Evolutionary conservation across 2,797 vertebrate genomes (phyloP).

Genomic region (Monodelphis domestica): DNA sequence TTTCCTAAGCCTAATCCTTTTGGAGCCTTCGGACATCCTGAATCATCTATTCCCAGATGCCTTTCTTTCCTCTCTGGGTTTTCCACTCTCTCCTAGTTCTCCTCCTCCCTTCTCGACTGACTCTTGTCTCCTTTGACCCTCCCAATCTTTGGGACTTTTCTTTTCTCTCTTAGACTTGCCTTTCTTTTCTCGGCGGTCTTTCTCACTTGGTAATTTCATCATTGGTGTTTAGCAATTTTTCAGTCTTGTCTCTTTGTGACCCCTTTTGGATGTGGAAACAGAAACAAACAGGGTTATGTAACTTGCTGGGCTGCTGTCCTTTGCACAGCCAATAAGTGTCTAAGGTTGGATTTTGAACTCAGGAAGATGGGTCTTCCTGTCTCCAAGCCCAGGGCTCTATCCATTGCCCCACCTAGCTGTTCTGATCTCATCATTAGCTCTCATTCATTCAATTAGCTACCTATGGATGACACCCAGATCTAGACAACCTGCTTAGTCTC

Average conservation of each 20-base stretch:
- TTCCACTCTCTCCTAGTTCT: background rate
- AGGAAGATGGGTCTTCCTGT: no score
- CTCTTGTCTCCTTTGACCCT: background rate
- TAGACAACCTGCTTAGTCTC: background rate
- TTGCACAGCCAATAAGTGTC: no score
- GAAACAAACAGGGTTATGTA: no score
- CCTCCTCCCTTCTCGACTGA: background rate
- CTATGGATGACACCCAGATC: background rate
- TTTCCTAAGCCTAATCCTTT: background rate
- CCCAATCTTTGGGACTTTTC: no score
- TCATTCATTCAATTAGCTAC: background rate
- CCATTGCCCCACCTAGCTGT: no score
- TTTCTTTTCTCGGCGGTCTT: background rate
- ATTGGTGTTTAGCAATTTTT: no score
- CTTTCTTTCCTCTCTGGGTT: background rate
- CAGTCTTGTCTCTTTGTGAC: no score
- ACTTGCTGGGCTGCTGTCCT: no score
- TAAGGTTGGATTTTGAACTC: no score
- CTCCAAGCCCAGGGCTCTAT: no score
- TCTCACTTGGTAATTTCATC: background rate
- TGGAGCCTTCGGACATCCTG: no score
- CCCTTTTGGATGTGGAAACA: no score
- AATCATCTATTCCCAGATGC: background rate
- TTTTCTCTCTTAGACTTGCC: background rate
- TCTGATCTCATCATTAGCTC: background rate